Conservation (phyloP, 2,888 invertebrate species). For the Disparrhopalites patrizii region DNA sequence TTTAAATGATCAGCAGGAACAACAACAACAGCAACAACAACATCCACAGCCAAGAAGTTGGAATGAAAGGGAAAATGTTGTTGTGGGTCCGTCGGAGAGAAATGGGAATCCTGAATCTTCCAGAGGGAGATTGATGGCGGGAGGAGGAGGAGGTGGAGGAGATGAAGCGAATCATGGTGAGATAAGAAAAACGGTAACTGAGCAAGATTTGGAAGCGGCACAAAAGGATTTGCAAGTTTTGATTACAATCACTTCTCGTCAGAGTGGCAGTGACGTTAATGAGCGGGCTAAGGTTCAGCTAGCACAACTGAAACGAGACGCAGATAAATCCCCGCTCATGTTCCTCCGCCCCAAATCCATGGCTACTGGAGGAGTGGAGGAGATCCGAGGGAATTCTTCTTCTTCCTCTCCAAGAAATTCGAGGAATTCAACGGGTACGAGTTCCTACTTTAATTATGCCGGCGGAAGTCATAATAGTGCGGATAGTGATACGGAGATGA, state of each 20-base stretch:
- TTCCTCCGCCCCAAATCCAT: not conserved
- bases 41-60: not conserved
- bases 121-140: not conserved
- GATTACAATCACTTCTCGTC: constrained; percentile 15
- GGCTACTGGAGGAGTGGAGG: too few species aligned
- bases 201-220: not conserved
- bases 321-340: constrained; percentile 39
- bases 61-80: not conserved
- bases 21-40: constrained; percentile 7
- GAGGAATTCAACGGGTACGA: too few species aligned
- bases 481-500: not conserved
- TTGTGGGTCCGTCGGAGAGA: not conserved
- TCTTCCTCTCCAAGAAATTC: too few species aligned
- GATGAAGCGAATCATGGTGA: too few species aligned
- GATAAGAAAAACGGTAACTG: not conserved
- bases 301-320: constrained; percentile 37
- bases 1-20: constrained; percentile 42
- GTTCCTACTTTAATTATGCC: not conserved
- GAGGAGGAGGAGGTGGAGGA: not conserved
- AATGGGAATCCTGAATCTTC: not conserved
- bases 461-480: not conserved
- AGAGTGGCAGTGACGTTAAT: constrained; percentile 15
- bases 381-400: too few species aligned
- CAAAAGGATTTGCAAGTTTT: constrained; percentile 32
- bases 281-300: constrained; percentile 34